Percentiles rank a stretch among this genome's conserved stretches.
Evolutionary conservation across 2,888 invertebrate species (phyloP).

Genomic region (Glyphotaelius pellucidus): DNA sequence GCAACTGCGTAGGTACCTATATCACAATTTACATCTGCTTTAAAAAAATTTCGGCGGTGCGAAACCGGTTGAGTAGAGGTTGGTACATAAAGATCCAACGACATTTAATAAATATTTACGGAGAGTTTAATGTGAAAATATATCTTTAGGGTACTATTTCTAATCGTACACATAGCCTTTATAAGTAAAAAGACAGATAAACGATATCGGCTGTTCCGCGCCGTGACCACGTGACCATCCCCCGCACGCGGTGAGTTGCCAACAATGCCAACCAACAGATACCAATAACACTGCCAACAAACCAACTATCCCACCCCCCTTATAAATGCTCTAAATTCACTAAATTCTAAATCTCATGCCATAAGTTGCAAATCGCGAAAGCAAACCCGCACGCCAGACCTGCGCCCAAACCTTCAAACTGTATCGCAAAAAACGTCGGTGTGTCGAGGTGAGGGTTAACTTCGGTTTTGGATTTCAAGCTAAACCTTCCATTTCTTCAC

Average conservation of each 20-base stretch:
- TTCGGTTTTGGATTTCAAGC: slow-evolving; percentile 16
- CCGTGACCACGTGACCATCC: neutral
- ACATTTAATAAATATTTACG: neutral
- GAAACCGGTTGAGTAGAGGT: neutral
- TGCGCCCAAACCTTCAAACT: neutral
- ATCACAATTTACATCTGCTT: neutral
- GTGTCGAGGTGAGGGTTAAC: neutral
- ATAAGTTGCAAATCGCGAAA: neutral
- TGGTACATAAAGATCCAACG: too few species aligned
- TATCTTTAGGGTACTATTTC: neutral
- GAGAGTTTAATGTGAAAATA: neutral
- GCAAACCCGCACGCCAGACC: neutral
- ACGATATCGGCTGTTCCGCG: neutral
- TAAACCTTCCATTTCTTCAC: slow-evolving; percentile 15
- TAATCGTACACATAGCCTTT: neutral
- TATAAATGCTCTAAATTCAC: slow-evolving; percentile 32
- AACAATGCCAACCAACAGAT: slow-evolving; percentile 10
- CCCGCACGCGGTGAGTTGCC: slow-evolving; percentile 13
- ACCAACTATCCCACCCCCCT: neutral
- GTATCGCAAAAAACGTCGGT: neutral
- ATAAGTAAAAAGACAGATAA: neutral
- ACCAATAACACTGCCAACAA: slow-evolving; percentile 32
- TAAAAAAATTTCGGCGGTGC: neutral
- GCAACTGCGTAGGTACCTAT: too few species aligned
- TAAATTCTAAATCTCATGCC: neutral